Base-by-base conservation (phyloP, 2,797 vertebrate species). In the Sternotherus odoratus region DNA sequence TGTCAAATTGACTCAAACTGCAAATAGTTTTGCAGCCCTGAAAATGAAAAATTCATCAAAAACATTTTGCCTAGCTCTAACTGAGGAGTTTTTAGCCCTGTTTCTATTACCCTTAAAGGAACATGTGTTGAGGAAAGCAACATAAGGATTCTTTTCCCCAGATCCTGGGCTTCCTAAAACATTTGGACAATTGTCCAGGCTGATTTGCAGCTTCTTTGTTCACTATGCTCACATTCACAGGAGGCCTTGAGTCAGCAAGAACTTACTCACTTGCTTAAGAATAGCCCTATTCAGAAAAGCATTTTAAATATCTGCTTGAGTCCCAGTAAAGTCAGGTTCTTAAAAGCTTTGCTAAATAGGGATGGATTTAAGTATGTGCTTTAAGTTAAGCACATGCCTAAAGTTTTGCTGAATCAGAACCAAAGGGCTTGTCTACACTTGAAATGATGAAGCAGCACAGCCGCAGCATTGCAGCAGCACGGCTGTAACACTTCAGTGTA, bases 221-320 rank as follows among this genome's bases (percentile, higher is more conserved):
- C 86, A 28, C 78, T 88, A 60, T 33, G 48, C 69, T 95, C 92
- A 85, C 3, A 1, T 13, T 89, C 48, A 77, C 5, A 0, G 4
- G 12, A 33, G 74, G 81, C 5, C 0, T 1, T 85, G 89, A 94
- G 69, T 93, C 82, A 92, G 89, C 94, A 94, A 53, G 89, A 92
- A 0, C 54, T 56, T 75, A 91, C 93, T 77, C 60, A 91, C 26
- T n/a, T 88, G 51, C n/a, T 92, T 78, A 87, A 75, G 69, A 88
- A 82, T 82, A 49, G 9, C 21, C 82, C 46, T 83, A 2, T 54
- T 84, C 85, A 84, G 75, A 79, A 88, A 8, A 82, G 80, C 66
- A 75, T 94, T 82, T 39, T 39, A 39, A 69, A 69, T 39, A 69
- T 12, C 17, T 94, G 36, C 60, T 66, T 83, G 30, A 36, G 77